Evolutionary conservation across 2,797 vertebrate genomes (phyloP).

Genomic region (Arremon aurantiirostris): DNA sequence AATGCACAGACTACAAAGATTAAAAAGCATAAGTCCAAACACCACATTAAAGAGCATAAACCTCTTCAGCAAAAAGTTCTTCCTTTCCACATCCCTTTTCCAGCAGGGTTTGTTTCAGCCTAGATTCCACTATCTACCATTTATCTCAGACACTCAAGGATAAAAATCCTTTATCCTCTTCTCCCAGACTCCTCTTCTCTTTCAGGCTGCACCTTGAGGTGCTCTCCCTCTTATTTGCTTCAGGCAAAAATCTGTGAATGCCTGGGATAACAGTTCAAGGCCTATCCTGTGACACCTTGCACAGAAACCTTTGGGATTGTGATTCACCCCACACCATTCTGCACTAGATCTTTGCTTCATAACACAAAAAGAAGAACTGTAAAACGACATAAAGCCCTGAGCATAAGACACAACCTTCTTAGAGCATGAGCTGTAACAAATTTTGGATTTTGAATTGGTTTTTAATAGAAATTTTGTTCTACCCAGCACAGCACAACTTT

Average conservation of each 20-base stretch:
- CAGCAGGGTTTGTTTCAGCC: not conserved
- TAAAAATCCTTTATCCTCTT: not conserved
- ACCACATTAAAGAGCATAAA: not conserved
- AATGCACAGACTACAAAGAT: not conserved
- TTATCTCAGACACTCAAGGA: not conserved
- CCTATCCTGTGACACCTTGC: not conserved
- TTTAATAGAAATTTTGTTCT: not conserved
- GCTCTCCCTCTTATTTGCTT: not conserved
- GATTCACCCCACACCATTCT: not conserved
- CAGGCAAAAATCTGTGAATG: not conserved
- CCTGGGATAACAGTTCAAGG: not conserved
- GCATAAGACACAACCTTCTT: not conserved
- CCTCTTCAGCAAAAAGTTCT: not conserved
- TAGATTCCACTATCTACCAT: not conserved
- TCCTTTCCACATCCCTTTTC: not conserved
- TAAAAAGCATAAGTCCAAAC: not conserved
- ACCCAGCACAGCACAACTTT: not conserved
- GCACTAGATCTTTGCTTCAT: not conserved
- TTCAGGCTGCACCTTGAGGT: not conserved
- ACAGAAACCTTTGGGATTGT: not conserved
- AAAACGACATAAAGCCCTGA: not conserved
- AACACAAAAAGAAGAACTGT: not conserved
- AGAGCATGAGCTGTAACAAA: not conserved
- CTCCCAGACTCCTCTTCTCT: not conserved
- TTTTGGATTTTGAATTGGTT: not conserved